Conservation (phyloP, 1,140 invertebrate species). For the Drosophila erecta region DNA sequence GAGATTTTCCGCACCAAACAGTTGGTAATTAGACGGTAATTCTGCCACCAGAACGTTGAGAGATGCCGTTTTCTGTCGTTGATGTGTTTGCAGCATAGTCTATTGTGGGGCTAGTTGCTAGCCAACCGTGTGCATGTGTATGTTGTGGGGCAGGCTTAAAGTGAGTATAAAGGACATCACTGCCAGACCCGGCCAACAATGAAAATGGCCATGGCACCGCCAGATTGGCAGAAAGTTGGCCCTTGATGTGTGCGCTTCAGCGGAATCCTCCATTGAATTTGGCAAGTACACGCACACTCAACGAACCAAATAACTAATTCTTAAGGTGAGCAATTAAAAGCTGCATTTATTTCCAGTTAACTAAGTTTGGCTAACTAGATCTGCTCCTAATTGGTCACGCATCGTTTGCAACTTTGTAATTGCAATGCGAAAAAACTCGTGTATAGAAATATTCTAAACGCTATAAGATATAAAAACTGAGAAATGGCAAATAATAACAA, state of each 20-base stretch:
- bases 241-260: background rate
- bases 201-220: background rate
- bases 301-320: background rate
- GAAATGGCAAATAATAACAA: too few species aligned
- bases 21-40: slow-evolving; percentile 10
- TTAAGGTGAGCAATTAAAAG: background rate
- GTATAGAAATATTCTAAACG: too few species aligned
- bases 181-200: background rate
- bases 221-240: background rate
- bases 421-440: too few species aligned
- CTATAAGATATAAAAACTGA: too few species aligned
- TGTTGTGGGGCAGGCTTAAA: background rate
- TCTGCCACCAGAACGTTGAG: background rate
- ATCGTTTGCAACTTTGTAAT: too few species aligned
- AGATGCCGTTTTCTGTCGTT: background rate
- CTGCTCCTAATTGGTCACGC: background rate
- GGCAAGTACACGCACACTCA: background rate
- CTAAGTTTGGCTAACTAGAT: background rate
- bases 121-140: background rate
- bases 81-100: background rate
- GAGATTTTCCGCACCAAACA: background rate
- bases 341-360: background rate
- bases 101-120: slow-evolving; percentile 25
- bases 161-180: slow-evolving; percentile 1
- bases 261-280: background rate